Conservation (phyloP, 2,797 vertebrate genomes). For the Malacoraja senta region DNA sequence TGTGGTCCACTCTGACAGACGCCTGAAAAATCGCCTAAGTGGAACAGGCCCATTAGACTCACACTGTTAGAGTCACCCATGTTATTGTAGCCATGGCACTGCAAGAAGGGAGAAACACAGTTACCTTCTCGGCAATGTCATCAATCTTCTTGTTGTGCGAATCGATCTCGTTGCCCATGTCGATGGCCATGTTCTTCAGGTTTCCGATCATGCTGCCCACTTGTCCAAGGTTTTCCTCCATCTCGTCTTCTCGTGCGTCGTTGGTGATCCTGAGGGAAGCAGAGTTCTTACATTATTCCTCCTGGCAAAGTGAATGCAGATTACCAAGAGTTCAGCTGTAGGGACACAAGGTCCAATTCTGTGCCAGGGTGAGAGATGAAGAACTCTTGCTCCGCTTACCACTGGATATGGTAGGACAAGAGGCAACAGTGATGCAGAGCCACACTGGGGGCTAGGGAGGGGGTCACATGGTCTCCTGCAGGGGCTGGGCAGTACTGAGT, state of each 20-base stretch:
- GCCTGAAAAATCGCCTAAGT: too few relatives aligned
- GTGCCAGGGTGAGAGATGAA: neutral
- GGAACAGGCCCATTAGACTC: neutral
- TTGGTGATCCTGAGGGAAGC: conserved; percentile 74
- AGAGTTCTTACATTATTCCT: neutral
- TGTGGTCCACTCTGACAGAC: too few relatives aligned
- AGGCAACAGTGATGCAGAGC: too few relatives aligned
- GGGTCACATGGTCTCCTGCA: too few relatives aligned
- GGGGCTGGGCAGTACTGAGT: too few relatives aligned
- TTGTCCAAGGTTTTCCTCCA: conserved; percentile 87
- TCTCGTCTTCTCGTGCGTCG: conserved; percentile 91
- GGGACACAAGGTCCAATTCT: neutral
- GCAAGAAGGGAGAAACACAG: neutral
- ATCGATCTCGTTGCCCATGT: conserved; percentile 92
- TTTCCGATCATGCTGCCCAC: conserved; percentile 85
- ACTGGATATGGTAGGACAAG: neutral
- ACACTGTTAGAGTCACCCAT: neutral
- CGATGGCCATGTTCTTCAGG: conserved; percentile 81
- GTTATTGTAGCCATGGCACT: neutral
- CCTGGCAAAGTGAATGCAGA: neutral
- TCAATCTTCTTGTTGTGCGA: conserved; percentile 82
- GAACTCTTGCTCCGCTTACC: neutral
- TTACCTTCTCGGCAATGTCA: conserved; percentile 76
- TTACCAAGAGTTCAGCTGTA: neutral
- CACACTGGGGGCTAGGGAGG: too few relatives aligned